Evolutionary conservation across 2,797 vertebrate genomes (phyloP), one percentile per base, ranked within the genome.

Genomic region (Toxotes lorentzi): DNA sequence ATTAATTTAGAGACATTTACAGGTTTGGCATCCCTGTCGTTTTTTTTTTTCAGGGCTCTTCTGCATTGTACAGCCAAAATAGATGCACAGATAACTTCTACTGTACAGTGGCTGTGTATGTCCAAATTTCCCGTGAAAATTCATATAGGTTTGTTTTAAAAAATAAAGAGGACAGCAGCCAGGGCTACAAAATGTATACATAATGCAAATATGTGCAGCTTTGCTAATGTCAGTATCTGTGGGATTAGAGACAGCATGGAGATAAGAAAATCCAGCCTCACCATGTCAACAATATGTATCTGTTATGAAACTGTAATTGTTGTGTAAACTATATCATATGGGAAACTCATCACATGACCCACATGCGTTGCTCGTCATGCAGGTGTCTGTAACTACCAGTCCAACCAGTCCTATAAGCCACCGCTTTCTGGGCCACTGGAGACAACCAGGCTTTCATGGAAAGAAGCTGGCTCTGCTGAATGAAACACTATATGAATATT

Each of bases 401-500:
- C 61, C 43, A 71, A 84, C 73, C 72, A 84, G 60, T 71, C 51
- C 40, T 48, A 58, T 61, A 27, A 48, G 70, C 63, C 61, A 30
- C 54, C n/a, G 8, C 73, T 71, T 74, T 65, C 75, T 70, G 9
- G 27, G 73, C 76, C 90, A 78, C 84, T 50, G 38, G 83, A 90
- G 90, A 90, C 53, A 2, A 56, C 27, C 32, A 57, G 70, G 88
- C 89, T 92, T 89, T 90, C 84, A 91, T 84, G 76, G 83, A 87
- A 78, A 84, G 76, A 77, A 64, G 60, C 71, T 30, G 21, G 17
- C 59, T 70, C 56, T 58, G 77, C 87, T 84, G 65, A 89, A 89
- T 84, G 73, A 88, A 89, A 84, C 60, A 79, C 79, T 82, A 77
- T 90, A 93, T 93, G 80, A 94, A 93, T 95, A 94, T 93, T 94